Conservation (phyloP, 2,888 invertebrate genomes). For the Ochropleura leucogaster region DNA sequence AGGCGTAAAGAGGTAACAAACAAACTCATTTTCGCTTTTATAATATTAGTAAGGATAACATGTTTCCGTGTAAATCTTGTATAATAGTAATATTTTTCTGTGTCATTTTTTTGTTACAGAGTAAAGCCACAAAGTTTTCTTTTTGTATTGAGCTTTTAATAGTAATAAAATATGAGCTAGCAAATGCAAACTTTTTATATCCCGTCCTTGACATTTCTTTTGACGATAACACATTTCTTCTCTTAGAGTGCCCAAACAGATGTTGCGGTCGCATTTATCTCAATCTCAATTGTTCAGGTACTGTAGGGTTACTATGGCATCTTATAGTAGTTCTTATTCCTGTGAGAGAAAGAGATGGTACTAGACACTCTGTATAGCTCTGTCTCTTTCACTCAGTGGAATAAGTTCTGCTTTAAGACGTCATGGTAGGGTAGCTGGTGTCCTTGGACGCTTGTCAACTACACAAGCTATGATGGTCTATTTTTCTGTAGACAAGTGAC, state of each 20-base stretch:
- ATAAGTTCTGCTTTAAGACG: no score
- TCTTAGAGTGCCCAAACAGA: constrained; percentile 3
- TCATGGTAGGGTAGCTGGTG: no score
- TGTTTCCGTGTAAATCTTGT: constrained; percentile 24
- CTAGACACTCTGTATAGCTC: no score
- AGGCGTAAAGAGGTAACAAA: no score
- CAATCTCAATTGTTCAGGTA: constrained; percentile 24
- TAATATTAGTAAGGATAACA: no score
- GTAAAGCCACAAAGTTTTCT: not conserved
- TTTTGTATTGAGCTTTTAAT: constrained; percentile 5
- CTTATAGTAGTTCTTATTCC: no score
- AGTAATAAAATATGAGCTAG: not conserved
- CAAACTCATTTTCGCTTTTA: no score
- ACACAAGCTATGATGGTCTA: constrained; percentile 12
- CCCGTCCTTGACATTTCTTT: constrained; percentile 16
- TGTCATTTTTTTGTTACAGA: constrained; percentile 1
- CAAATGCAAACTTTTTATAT: not conserved
- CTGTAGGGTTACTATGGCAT: no score
- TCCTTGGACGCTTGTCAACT: constrained; percentile 31
- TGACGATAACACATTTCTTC: constrained; percentile 10
- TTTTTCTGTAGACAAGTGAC: constrained; percentile 18
- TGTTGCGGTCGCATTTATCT: constrained; percentile 36
- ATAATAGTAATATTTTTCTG: not conserved
- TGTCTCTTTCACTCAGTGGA: no score
- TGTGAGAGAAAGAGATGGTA: no score